These are phyloP conservation scores for Mongoloraphidia duomilia DNA, from an alignment of 2,888 invertebrate species.

Conservation along the genomic window DNA sequence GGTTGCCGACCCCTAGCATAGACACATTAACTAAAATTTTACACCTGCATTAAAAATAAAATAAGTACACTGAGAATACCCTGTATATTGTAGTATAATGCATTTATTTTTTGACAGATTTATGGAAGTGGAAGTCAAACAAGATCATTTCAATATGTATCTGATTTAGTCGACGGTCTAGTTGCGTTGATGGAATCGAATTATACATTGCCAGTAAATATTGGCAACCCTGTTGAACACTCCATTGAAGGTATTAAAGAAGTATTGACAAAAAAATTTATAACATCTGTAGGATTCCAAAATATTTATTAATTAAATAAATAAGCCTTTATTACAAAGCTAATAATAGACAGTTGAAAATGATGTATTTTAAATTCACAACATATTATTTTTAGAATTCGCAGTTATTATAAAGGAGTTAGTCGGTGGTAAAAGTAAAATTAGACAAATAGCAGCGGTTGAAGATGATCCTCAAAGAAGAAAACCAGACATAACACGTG, in stretches of 20 bases:
- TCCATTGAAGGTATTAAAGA: constrained; percentile 62
- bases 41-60: too few species aligned
- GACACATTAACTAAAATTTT: too few species aligned
- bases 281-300: too few species aligned
- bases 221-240: constrained; percentile 97
- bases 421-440: constrained; percentile 73
- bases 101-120: constrained; percentile 33
- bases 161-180: constrained; percentile 91
- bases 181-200: constrained; percentile 87
- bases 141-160: constrained; percentile 95
- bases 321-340: too few species aligned
- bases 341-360: too few species aligned
- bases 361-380: not conserved
- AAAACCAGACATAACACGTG: constrained; percentile 84
- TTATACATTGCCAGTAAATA: constrained; percentile 83
- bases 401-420: constrained; percentile 71
- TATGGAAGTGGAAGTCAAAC: constrained; percentile 84
- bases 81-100: too few species aligned
- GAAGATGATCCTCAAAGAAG: constrained; percentile 94
- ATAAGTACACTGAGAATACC: too few species aligned
- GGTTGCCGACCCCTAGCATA: too few species aligned
- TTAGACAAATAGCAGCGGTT: constrained; percentile 71
- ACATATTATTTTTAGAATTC: constrained; percentile 47
- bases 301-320: too few species aligned
- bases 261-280: too few species aligned